Evolutionary conservation across 2,888 invertebrate genomes (phyloP), one percentile per base, ranked within the genome.

Genomic region (Phengaris arion): DNA sequence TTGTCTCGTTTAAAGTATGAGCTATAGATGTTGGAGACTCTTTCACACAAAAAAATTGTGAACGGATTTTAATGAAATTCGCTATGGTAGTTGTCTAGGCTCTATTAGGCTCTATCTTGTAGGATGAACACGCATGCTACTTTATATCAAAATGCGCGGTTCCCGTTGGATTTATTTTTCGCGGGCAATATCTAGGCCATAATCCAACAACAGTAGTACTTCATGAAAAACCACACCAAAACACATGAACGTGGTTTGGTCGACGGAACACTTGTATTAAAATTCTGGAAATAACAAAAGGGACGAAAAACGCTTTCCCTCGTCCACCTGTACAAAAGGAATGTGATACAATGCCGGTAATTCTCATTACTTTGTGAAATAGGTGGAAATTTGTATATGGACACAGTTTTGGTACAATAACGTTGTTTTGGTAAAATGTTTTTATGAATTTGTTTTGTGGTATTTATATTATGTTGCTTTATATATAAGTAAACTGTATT

Each of bases 241-340:
- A 79, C 77, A 79, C 79, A 78, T 78, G 79, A 79, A 77, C 76
- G 79, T 77, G 77, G 76, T 79, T 78, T 78, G 80, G 79, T 76
- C 77, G 77, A 79, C 77, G 78, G 78, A 82, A 86, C 84, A 87
- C 87, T 91, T 89, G 89, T 89, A 92, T 91, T 91, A 91, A 91
- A 92, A 92, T 92, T 91, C 89, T 89, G 87, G 87, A 88, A 89
- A 91, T 91, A 91, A 87, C 89, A 85, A 86, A 89, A 89, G 88
- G 90, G 85, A 83, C 84, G 81, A 81, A 82, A 85, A 85, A 86
- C 82, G 82, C 84, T 82, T 81, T 84, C 91, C 89, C 87, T 87
- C 83, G 89, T 89, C 89, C 85, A 86, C 86, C 82, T 82, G 83
- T 85, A 85, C 85, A 88, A 88, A 85, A 85, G 90, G 92, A 92